phyloP scores from a whole-genome alignment of 2,888 invertebrate genomes.

The Euzophera pinguis region DNA sequence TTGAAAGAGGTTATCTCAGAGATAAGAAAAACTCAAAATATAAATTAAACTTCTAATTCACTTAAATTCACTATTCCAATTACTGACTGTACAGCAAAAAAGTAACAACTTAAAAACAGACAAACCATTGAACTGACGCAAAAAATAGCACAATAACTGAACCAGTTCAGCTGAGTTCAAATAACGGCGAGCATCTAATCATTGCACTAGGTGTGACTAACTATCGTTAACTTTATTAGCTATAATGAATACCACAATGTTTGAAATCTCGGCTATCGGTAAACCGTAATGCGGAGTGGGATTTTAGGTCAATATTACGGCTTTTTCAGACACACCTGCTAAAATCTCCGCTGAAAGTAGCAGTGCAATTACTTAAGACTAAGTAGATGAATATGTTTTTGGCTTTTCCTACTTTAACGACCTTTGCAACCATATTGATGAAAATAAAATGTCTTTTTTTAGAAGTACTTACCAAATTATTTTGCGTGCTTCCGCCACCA shows the following conservation, averaged over 20 bases:
- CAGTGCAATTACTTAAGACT: too few species aligned
- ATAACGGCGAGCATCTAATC: slow-evolving; percentile 16
- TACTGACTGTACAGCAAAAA: background rate
- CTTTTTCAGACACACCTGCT: background rate
- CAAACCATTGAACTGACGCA: background rate
- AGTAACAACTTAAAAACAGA: background rate
- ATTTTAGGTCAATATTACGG: slow-evolving; percentile 19
- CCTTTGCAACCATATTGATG: too few species aligned
- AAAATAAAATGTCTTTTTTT: too few species aligned
- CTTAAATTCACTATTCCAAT: too few species aligned
- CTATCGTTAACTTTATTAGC: slow-evolving; percentile 17
- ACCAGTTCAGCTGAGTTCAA: slow-evolving; percentile 10
- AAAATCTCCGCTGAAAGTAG: too few species aligned
- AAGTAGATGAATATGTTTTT: too few species aligned
- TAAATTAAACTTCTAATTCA: too few species aligned
- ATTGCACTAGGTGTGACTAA: background rate
- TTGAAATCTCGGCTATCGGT: slow-evolving; percentile 13
- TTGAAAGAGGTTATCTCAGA: too few species aligned
- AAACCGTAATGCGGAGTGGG: slow-evolving; percentile 16
- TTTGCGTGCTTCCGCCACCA: too few species aligned
- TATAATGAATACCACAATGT: slow-evolving; percentile 11
- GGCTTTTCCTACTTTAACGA: too few species aligned
- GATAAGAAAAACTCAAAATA: background rate
- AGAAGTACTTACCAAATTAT: too few species aligned
- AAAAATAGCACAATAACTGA: slow-evolving; percentile 3